A percentile compares a stretch with the other conserved stretches of the same genome.
Conservation (phyloP, 2,888 invertebrate species). For the Drosophila meridiana region DNA sequence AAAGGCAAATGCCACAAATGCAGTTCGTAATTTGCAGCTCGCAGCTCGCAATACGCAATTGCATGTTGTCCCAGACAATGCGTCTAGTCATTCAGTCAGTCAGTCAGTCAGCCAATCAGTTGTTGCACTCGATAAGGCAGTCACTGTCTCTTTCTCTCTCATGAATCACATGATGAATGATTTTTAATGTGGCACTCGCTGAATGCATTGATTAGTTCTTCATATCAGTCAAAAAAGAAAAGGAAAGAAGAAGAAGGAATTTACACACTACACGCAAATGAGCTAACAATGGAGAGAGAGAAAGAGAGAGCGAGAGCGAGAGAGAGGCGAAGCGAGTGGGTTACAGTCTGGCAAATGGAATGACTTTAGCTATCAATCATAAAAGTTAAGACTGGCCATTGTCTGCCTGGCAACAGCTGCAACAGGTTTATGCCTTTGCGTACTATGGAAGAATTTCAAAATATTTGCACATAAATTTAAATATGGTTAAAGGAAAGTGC, state of each 20-base stretch:
- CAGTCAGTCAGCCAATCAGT: conserved; percentile 46
- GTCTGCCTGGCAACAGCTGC: conserved; percentile 32
- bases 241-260: not conserved
- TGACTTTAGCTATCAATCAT: conserved; percentile 50
- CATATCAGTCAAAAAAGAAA: conserved; percentile 23
- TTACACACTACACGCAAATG: conserved; percentile 22
- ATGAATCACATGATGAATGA: conserved; percentile 50
- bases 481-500: too few relatives aligned
- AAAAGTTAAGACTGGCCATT: conserved; percentile 23
- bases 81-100: conserved; percentile 68
- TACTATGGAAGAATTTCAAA: conserved; percentile 13
- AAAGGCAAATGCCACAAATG: conserved; percentile 50
- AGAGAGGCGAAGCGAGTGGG: not conserved
- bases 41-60: conserved; percentile 36
- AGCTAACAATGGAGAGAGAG: conserved; percentile 10
- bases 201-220: conserved; percentile 58
- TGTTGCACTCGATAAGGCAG: conserved; percentile 34
- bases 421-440: conserved; percentile 36
- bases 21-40: conserved; percentile 22
- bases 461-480: not conserved
- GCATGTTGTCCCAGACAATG: conserved; percentile 65
- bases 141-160: not conserved
- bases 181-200: conserved; percentile 27
- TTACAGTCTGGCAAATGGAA: conserved; percentile 1
- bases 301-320: not conserved